A percentile compares a stretch with the other conserved stretches of the same genome.
phyloP scores from a whole-genome alignment of 1,140 invertebrate species.

The Lanistes nyassanus region DNA sequence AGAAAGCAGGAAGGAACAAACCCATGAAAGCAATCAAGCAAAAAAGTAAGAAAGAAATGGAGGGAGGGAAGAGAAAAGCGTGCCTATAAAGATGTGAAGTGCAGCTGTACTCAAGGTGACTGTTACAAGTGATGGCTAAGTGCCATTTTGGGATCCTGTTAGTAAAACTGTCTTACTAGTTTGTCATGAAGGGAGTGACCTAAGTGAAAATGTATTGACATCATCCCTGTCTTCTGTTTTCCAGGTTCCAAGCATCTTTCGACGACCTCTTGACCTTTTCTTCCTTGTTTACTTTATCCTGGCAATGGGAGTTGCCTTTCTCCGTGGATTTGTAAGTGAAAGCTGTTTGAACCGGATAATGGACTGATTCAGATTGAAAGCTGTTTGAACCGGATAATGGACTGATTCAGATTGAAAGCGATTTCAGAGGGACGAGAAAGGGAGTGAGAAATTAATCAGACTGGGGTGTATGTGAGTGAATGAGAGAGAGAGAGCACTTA shows the following conservation, averaged over 20 bases:
- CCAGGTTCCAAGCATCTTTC: conserved; percentile 15
- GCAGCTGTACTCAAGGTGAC: not conserved
- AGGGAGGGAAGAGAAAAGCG: not conserved
- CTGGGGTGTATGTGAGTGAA: no score
- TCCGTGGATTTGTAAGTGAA: conserved; percentile 47
- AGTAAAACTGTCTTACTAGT: conserved; percentile 3
- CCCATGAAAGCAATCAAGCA: not conserved
- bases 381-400: no score
- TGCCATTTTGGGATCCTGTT: not conserved
- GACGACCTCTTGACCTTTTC: conserved; percentile 36
- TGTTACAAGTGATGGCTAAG: not conserved
- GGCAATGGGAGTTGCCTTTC: conserved; percentile 33
- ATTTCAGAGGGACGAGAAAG: no score
- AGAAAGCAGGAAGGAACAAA: not conserved
- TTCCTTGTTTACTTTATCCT: conserved; percentile 41
- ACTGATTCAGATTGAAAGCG: no score
- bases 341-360: no score
- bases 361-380: no score
- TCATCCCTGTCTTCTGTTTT: not conserved
- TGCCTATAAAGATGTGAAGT: not conserved
- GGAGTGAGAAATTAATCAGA: no score
- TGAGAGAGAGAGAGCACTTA: no score
- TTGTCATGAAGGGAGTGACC: not conserved
- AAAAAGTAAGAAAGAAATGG: not conserved
- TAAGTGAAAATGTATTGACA: not conserved